These are phyloP conservation scores for Meda fulgida DNA, from an alignment of 2,797 vertebrate species.

Conservation along the genomic window DNA sequence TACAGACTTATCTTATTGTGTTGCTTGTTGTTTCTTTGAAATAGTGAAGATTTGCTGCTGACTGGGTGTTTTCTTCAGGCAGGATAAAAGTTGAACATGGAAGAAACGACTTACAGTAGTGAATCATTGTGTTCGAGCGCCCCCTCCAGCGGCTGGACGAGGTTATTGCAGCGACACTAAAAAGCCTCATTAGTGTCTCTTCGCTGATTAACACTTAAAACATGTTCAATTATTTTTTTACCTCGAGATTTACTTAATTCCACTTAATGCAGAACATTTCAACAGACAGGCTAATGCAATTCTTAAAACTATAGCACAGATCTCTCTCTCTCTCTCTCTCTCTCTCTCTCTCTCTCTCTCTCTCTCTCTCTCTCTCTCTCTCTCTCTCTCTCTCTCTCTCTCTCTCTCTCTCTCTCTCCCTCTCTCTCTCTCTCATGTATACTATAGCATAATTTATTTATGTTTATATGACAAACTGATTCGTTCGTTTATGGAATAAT, in stretches of 20 bases:
- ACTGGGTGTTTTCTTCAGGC: neutral
- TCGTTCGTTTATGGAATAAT: neutral
- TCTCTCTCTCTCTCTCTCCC: neutral
- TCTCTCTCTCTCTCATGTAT: neutral
- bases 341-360: no score
- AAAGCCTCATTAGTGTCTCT: neutral
- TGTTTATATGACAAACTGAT: neutral
- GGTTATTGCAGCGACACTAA: neutral
- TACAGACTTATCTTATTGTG: neutral
- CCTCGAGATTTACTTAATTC: no score
- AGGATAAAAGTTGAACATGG: neutral
- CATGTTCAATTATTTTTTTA: neutral
- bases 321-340: no score
- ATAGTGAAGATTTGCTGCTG: neutral
- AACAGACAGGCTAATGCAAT: no score
- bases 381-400: neutral
- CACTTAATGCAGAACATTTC: no score
- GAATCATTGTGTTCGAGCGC: neutral
- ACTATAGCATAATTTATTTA: neutral
- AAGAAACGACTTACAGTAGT: neutral
- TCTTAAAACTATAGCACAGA: no score
- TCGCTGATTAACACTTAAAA: neutral
- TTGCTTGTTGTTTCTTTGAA: neutral
- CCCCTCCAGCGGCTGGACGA: neutral
- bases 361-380: neutral